A percentile compares a stretch with the other conserved stretches of the same genome.
These are phyloP conservation scores for Castor canadensis DNA, from an alignment of 2,113 vertebrate genomes.

Conservation along the genomic window DNA sequence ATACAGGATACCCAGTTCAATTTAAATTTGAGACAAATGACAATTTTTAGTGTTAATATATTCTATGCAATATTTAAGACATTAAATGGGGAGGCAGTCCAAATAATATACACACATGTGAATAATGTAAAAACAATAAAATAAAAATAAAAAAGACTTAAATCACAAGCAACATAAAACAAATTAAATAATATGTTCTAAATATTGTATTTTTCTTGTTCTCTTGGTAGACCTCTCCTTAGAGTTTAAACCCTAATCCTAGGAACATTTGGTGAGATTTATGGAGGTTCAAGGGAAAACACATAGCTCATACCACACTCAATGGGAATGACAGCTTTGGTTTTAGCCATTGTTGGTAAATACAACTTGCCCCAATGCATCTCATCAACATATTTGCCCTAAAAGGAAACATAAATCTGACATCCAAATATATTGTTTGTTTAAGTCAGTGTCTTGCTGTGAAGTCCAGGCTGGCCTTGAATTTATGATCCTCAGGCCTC, in stretches of 20 bases:
- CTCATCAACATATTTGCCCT: not conserved
- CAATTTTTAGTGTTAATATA: not conserved
- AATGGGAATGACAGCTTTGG: not conserved
- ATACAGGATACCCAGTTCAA: not conserved
- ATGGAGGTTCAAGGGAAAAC: not conserved
- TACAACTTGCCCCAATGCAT: not conserved
- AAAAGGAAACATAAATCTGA: not conserved
- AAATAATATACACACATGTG: too few relatives aligned
- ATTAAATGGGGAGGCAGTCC: too few relatives aligned
- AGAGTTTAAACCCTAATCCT: not conserved
- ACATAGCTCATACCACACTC: not conserved
- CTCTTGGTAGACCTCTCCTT: not conserved
- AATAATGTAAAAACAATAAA: too few relatives aligned
- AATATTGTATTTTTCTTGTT: not conserved
- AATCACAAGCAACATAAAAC: not conserved
- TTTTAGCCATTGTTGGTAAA: not conserved
- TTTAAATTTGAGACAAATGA: not conserved
- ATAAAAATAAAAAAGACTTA: too few relatives aligned
- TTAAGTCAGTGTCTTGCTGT: not conserved
- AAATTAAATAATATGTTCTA: not conserved
- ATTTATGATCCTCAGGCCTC: not conserved
- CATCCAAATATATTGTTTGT: not conserved
- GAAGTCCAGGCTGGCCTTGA: not conserved
- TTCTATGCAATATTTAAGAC: not conserved
- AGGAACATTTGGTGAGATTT: not conserved